These are phyloP conservation scores for Agrochola circellaris DNA, from an alignment of 2,888 invertebrate species.

Conservation along the genomic window DNA sequence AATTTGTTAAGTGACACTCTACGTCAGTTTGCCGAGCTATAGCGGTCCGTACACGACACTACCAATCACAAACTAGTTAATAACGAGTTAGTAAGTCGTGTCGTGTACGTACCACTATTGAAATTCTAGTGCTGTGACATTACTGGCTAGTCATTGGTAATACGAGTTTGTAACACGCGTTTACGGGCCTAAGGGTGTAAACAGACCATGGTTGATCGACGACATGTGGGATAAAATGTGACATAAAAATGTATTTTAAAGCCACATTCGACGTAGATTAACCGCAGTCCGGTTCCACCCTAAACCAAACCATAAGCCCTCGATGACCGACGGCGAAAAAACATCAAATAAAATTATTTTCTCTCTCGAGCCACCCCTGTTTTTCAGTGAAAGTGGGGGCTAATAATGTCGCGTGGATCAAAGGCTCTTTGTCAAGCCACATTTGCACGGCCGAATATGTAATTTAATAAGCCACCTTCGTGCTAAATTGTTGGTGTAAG, in stretches of 20 bases:
- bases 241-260: not conserved
- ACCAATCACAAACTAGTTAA: not conserved
- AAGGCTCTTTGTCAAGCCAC: conserved; percentile 59
- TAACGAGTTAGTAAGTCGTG: not conserved
- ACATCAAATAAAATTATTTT: not conserved
- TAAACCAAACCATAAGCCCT: not conserved
- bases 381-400: conserved; percentile 32
- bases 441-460: conserved; percentile 62
- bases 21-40: too few relatives aligned
- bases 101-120: not conserved
- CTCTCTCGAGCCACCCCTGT: conserved; percentile 46
- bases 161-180: not conserved
- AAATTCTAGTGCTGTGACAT: not conserved
- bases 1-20: too few relatives aligned
- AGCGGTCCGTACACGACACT: not conserved
- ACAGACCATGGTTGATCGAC: not conserved
- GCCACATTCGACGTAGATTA: too few relatives aligned
- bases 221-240: not conserved
- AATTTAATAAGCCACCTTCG: conserved; percentile 62
- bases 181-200: not conserved
- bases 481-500: conserved; percentile 44
- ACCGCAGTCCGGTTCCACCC: not conserved
- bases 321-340: not conserved
- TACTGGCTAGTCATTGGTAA: not conserved
- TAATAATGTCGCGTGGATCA: conserved; percentile 65